These are phyloP conservation scores for Andrena fulva DNA, from an alignment of 2,888 invertebrate species.

Conservation along the genomic window DNA sequence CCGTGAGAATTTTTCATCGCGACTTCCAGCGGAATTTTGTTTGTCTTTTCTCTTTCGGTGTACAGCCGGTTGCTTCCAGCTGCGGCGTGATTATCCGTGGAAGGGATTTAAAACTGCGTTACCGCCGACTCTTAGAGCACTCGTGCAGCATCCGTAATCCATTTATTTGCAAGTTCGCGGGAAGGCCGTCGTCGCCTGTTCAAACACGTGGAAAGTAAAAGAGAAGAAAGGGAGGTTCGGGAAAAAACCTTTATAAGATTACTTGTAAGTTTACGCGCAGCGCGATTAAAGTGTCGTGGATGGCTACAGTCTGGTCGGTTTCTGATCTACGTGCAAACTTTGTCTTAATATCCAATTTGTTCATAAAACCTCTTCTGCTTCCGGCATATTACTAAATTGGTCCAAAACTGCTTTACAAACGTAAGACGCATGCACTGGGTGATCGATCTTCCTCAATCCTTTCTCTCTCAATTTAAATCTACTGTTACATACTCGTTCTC, in stretches of 20 bases:
- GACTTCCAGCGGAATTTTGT: constrained; percentile 35
- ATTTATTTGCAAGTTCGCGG: constrained; percentile 55
- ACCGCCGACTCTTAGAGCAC: constrained; percentile 39
- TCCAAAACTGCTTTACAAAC: too few relatives aligned
- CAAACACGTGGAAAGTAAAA: constrained; percentile 18
- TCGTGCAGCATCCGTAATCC: constrained; percentile 52
- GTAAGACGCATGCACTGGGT: too few relatives aligned
- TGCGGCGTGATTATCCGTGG: constrained; percentile 60
- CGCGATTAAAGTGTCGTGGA: not conserved
- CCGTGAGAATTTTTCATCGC: constrained; percentile 67
- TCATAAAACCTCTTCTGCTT: too few relatives aligned
- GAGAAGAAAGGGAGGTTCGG: not conserved
- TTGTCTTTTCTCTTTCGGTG: constrained; percentile 46
- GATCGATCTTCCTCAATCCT: too few relatives aligned
- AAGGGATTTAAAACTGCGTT: constrained; percentile 69
- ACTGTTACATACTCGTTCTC: not conserved
- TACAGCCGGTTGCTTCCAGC: constrained; percentile 38
- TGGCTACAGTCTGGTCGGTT: not conserved
- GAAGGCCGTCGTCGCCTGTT: constrained; percentile 13
- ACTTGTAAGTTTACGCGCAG: not conserved
- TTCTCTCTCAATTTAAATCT: not conserved
- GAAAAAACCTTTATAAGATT: constrained; percentile 9
- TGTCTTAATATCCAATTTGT: too few relatives aligned
- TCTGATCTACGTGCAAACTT: too few relatives aligned
- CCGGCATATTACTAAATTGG: too few relatives aligned